Percentiles rank a stretch among this genome's conserved stretches.
Conservation (phyloP, 2,113 vertebrate species). For the Crotalus viridis region DNA sequence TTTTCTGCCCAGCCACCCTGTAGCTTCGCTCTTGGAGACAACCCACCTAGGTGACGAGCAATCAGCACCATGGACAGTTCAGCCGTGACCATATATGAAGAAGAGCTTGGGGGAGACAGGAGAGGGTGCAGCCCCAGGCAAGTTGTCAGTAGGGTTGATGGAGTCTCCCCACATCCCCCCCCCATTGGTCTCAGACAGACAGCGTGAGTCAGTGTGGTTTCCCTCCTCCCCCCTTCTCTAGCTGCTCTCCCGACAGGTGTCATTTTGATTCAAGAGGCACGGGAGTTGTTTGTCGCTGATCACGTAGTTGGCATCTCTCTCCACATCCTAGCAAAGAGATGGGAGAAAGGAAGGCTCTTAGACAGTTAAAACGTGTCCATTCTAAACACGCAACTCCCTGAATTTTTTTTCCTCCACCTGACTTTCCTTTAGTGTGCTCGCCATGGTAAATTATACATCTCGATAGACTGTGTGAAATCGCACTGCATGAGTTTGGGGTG, state of each 20-base stretch:
- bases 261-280: conserved; percentile 15
- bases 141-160: conserved; percentile 35
- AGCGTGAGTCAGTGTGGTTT: neutral
- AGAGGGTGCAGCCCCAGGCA: neutral
- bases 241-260: conserved; percentile 22
- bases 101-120: conserved; percentile 37
- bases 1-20: conserved; percentile 12
- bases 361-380: neutral
- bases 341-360: neutral
- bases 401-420: neutral
- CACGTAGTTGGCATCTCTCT: conserved; percentile 23
- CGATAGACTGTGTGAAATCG: neutral
- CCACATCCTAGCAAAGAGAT: neutral
- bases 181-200: neutral
- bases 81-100: conserved; percentile 59
- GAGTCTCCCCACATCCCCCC: neutral
- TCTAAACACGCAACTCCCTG: neutral
- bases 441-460: neutral
- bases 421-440: neutral
- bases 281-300: neutral
- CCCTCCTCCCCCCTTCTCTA: neutral
- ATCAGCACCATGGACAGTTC: conserved; percentile 75
- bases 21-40: conserved; percentile 6
- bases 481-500: neutral
- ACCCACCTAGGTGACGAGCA: neutral